These are phyloP conservation scores for Nomia melanderi DNA, from an alignment of 1,140 invertebrate species.

Conservation along the genomic window DNA sequence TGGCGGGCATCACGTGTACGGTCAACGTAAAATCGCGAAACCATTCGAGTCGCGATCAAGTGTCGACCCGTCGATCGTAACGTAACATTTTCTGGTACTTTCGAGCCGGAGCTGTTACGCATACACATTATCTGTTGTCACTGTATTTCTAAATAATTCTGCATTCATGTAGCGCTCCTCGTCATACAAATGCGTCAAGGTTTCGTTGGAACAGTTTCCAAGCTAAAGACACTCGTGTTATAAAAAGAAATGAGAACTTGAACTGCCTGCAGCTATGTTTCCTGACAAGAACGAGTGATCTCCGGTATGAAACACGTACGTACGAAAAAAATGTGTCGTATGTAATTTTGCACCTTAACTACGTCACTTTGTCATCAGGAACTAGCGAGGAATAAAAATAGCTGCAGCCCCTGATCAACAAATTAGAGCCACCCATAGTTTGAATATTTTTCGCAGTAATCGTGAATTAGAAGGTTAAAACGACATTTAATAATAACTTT, in stretches of 20 bases:
- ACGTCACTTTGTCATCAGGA: conserved; percentile 3
- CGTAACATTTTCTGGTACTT: too few species aligned
- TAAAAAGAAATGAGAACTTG: conserved; percentile 34
- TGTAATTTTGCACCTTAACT: conserved; percentile 32
- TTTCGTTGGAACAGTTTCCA: not conserved
- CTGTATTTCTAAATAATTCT: not conserved
- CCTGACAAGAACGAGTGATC: conserved; percentile 21
- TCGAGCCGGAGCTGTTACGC: too few species aligned
- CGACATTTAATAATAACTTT: too few species aligned
- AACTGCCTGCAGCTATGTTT: conserved; percentile 14
- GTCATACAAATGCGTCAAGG: not conserved
- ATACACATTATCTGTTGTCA: not conserved
- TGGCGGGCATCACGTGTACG: too few species aligned
- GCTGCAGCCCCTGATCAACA: too few species aligned
- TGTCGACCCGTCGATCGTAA: too few species aligned
- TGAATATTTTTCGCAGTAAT: too few species aligned
- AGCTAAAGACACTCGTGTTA: conserved; percentile 22
- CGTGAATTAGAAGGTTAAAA: too few species aligned
- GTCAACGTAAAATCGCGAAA: too few species aligned
- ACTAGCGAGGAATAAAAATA: not conserved
- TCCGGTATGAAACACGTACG: conserved; percentile 11
- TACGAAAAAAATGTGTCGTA: conserved; percentile 8
- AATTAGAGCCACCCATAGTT: too few species aligned
- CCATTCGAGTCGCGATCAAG: too few species aligned
- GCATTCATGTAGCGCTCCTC: too few species aligned